These are phyloP conservation scores for Lepidurus arcticus DNA, from an alignment of 1,140 invertebrate genomes.

Conservation along the genomic window DNA sequence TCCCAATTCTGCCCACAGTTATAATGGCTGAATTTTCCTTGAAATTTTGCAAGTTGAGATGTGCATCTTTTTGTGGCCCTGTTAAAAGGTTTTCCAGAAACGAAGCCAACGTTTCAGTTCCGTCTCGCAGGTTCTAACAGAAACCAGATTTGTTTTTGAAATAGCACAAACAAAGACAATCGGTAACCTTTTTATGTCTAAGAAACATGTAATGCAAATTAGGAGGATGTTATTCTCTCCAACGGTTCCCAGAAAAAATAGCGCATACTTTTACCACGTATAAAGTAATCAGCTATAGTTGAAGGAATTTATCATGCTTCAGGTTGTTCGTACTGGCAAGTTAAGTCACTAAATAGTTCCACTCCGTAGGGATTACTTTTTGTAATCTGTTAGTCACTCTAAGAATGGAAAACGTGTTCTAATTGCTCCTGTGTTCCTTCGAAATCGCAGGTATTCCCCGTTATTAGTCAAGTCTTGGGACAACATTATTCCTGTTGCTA, in stretches of 20 bases:
- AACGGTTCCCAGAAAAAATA: conserved; percentile 74
- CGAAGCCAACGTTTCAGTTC: conserved; percentile 23
- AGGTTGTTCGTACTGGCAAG: not conserved
- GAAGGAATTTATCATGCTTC: not conserved
- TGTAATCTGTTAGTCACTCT: conserved; percentile 41
- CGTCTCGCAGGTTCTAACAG: conserved; percentile 25
- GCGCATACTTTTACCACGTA: conserved; percentile 42
- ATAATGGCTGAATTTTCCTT: conserved; percentile 31
- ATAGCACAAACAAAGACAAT: too few relatives aligned
- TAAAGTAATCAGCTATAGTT: conserved; percentile 41
- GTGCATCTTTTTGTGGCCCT: conserved; percentile 12
- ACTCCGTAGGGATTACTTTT: not conserved
- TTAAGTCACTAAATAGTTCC: not conserved
- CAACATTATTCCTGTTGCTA: conserved; percentile 50
- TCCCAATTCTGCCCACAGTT: not conserved
- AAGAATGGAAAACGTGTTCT: conserved; percentile 45
- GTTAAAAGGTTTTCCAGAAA: conserved; percentile 30
- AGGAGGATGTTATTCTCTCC: conserved; percentile 34
- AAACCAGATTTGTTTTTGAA: not conserved
- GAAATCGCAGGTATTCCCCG: conserved; percentile 50
- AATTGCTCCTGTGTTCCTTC: conserved; percentile 46
- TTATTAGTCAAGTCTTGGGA: conserved; percentile 53
- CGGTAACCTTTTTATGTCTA: conserved; percentile 35
- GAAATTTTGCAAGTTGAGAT: conserved; percentile 24
- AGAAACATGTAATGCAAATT: conserved; percentile 39